These are phyloP conservation scores for Columba guinea DNA, from an alignment of 2,797 vertebrate species.

Conservation along the genomic window DNA sequence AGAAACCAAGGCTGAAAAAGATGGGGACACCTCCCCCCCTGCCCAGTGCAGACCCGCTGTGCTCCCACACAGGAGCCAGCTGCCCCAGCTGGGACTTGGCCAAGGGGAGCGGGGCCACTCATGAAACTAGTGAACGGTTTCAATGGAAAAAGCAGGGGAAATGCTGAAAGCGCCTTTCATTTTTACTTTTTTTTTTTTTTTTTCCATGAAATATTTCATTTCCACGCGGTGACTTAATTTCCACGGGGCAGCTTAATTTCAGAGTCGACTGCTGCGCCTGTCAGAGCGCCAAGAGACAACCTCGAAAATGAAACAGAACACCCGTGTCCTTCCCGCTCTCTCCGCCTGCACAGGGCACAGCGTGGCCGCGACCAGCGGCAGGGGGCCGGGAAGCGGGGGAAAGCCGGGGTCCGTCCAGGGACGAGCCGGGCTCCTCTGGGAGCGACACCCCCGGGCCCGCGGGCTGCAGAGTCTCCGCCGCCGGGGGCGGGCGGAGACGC, in stretches of 20 bases:
- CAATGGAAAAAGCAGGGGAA: not conserved
- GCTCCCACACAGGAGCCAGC: not conserved
- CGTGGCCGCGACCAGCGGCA: accelerated
- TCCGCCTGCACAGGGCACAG: not conserved
- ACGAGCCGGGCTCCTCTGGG: accelerated
- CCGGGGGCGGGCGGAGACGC: not conserved
- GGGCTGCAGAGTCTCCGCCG: not conserved
- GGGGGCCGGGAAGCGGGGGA: not conserved
- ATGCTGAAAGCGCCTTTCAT: not conserved
- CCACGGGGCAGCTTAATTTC: not conserved
- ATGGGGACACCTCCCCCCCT: not conserved
- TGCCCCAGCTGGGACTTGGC: not conserved
- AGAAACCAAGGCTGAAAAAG: not conserved
- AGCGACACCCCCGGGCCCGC: too few relatives aligned
- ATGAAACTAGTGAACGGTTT: not conserved
- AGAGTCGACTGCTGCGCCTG: too few relatives aligned
- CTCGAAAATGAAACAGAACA: not conserved
- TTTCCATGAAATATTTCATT: not conserved
- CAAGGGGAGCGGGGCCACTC: not conserved
- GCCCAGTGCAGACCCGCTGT: accelerated
- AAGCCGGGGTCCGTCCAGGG: accelerated
- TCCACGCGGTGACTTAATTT: not conserved
- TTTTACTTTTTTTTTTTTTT: not conserved
- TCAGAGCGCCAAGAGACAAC: too few relatives aligned
- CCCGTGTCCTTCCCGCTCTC: not conserved